A percentile compares a stretch with the other conserved stretches of the same genome.
These are phyloP conservation scores for Tragelaphus buxtoni DNA, from an alignment of 2,113 vertebrate species.

Conservation along the genomic window DNA sequence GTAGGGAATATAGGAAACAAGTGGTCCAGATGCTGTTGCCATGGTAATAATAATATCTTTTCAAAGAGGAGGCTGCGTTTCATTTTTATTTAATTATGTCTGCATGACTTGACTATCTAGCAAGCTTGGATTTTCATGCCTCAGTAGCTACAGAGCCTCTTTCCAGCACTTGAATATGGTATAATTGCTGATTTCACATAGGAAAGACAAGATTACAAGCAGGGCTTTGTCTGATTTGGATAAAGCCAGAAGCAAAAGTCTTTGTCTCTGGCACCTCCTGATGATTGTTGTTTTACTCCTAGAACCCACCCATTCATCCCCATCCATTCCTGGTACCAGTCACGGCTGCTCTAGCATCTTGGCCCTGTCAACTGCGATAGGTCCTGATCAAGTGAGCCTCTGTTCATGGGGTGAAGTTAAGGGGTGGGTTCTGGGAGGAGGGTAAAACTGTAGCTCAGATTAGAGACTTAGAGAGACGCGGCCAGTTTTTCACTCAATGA, in stretches of 20 bases:
- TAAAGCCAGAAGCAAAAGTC: constrained; percentile 48
- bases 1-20: not conserved
- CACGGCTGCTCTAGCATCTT: constrained; percentile 61
- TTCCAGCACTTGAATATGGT: not conserved
- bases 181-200: constrained; percentile 37
- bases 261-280: constrained; percentile 57
- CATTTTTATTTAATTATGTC: constrained; percentile 22
- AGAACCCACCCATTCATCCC: constrained; percentile 43
- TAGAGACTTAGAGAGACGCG: constrained; percentile 55
- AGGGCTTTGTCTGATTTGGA: constrained; percentile 49
- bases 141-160: not conserved
- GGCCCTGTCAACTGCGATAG: constrained; percentile 35
- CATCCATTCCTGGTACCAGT: constrained; percentile 66
- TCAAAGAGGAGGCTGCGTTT: not conserved
- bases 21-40: not conserved
- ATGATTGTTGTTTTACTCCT: constrained; percentile 60
- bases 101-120: not conserved
- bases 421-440: constrained; percentile 59
- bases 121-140: not conserved
- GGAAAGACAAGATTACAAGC: constrained; percentile 40
- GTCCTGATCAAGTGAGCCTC: constrained; percentile 60
- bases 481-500: constrained; percentile 68
- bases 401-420: constrained; percentile 57
- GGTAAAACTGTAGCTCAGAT: constrained; percentile 29
- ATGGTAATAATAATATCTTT: not conserved